Conservation (phyloP, 2,888 invertebrate genomes). For the Caenorhabditis panamensis region DNA sequence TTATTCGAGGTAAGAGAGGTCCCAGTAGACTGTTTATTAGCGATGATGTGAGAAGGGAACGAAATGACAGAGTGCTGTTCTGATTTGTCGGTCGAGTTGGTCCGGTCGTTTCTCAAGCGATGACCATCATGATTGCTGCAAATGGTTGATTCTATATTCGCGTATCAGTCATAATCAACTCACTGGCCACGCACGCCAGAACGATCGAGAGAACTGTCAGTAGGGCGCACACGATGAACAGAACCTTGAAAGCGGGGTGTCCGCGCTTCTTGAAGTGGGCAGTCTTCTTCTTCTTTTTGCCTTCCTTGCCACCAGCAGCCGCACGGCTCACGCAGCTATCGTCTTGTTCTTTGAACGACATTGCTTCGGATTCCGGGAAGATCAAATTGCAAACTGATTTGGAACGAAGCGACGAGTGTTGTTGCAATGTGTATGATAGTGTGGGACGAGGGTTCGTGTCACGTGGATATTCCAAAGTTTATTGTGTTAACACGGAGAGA, state of each 20-base stretch:
- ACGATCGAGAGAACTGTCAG: conserved; percentile 49
- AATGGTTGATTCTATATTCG: not conserved
- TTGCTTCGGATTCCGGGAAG: conserved; percentile 48
- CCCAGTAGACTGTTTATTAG: conserved; percentile 19
- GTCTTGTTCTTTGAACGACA: conserved; percentile 53
- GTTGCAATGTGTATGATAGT: not conserved
- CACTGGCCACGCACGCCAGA: conserved; percentile 41
- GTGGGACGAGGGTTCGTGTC: not conserved
- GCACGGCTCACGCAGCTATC: conserved; percentile 16
- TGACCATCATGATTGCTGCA: conserved; percentile 57
- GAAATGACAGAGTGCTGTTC: conserved; percentile 8
- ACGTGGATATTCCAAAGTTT: too few species aligned
- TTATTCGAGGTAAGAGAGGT: conserved; percentile 88
- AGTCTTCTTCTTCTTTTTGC: conserved; percentile 57
- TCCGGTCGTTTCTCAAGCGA: not conserved
- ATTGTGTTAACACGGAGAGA: not conserved
- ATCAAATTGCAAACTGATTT: conserved; percentile 40
- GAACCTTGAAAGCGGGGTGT: conserved; percentile 54
- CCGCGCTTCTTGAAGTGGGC: conserved; percentile 64
- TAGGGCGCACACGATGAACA: conserved; percentile 55
- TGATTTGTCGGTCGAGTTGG: not conserved
- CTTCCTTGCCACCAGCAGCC: conserved; percentile 23
- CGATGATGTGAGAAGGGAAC: conserved; percentile 14
- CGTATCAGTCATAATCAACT: not conserved
- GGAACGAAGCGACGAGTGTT: not conserved